phyloP scores from a whole-genome alignment of 2,113 vertebrate species.

The Phasianus colchicus region DNA sequence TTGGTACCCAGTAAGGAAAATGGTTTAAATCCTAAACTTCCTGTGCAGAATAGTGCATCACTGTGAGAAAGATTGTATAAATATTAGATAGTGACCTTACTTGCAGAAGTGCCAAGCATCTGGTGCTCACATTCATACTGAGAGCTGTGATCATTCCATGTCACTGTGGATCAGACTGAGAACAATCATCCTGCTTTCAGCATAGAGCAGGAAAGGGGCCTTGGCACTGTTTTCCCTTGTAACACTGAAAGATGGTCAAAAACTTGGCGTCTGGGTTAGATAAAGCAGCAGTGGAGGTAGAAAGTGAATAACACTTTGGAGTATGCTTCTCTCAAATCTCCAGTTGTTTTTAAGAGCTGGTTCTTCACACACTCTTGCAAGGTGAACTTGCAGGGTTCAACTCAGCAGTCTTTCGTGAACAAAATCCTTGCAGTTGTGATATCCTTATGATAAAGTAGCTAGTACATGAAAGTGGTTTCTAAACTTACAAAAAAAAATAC shows the following conservation, averaged over 20 bases:
- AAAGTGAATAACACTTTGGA: not conserved
- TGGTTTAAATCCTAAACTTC: not conserved
- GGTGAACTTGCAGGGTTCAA: not conserved
- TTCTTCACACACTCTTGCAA: not conserved
- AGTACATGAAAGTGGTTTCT: not conserved
- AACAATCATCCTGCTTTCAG: not conserved
- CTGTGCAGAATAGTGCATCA: not conserved
- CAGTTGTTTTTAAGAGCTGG: not conserved
- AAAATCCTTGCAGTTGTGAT: not conserved
- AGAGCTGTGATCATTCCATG: constrained; percentile 29
- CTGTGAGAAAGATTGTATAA: not conserved
- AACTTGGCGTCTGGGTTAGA: not conserved
- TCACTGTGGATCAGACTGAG: constrained; percentile 36
- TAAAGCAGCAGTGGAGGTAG: not conserved
- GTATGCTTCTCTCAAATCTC: rapidly evolving
- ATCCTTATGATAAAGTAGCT: not conserved
- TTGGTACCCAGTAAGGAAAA: not conserved
- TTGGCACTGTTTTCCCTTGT: not conserved
- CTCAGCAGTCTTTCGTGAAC: not conserved
- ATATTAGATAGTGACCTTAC: constrained; percentile 40
- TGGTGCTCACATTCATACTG: not conserved
- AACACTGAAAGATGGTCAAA: not conserved
- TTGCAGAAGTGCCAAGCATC: not conserved
- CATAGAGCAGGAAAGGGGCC: not conserved
- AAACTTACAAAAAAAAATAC: not conserved